Conservation (phyloP, 2,888 invertebrate genomes). For the Macropis europaea region DNA sequence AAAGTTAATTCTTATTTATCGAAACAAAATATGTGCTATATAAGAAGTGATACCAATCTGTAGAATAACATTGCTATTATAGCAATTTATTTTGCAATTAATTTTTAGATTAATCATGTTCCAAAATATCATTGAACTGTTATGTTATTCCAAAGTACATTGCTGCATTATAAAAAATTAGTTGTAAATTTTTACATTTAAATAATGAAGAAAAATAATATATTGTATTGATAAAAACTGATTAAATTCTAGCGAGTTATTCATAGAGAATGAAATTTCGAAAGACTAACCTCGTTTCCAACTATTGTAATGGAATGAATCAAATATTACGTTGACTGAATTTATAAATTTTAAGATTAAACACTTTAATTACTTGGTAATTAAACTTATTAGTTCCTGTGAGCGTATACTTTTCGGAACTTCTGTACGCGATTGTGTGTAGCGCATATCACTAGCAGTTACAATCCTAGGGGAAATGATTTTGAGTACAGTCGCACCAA, state of each 20-base stretch:
- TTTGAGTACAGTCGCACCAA: constrained; percentile 40
- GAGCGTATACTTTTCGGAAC: constrained; percentile 84
- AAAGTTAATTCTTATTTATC: constrained; percentile 37
- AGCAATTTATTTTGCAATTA: too few species aligned
- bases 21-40: not conserved
- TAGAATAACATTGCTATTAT: too few species aligned
- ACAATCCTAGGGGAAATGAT: constrained; percentile 11
- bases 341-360: constrained; percentile 90
- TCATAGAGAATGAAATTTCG: not conserved
- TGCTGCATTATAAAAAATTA: not conserved
- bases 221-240: not conserved
- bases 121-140: too few species aligned
- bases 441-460: constrained; percentile 3
- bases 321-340: constrained; percentile 89
- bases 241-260: not conserved
- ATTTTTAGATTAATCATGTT: too few species aligned
- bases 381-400: constrained; percentile 86
- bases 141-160: not conserved
- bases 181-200: not conserved
- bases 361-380: constrained; percentile 85
- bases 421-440: constrained; percentile 38
- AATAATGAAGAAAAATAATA: not conserved
- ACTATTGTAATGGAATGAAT: constrained; percentile 90
- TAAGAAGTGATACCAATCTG: not conserved
- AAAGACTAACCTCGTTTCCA: constrained; percentile 82